Evolutionary conservation across 2,113 vertebrate genomes (phyloP).

Genomic region (Micronisus gabar): DNA sequence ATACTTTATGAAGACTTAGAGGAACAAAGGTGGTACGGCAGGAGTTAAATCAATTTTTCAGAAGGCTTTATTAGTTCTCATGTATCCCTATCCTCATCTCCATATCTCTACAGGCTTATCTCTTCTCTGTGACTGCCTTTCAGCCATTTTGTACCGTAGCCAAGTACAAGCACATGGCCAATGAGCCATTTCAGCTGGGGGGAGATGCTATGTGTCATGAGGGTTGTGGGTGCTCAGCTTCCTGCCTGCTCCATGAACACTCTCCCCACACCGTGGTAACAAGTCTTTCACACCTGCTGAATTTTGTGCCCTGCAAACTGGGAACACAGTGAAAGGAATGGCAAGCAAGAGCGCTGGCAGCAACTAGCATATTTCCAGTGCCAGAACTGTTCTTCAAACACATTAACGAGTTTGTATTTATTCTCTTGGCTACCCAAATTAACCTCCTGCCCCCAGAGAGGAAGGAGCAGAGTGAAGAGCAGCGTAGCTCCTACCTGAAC

Average conservation of each 20-base stretch:
- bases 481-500: fast-evolving
- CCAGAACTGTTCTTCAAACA: background rate
- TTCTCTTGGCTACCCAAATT: background rate
- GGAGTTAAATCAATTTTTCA: background rate
- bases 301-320: background rate
- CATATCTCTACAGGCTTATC: background rate
- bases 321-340: background rate
- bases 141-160: background rate
- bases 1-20: background rate
- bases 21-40: background rate
- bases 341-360: background rate
- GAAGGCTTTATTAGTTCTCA: background rate
- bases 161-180: background rate
- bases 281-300: background rate
- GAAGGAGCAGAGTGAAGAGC: background rate
- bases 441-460: background rate
- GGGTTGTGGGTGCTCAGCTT: background rate
- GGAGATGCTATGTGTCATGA: background rate
- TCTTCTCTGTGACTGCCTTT: background rate
- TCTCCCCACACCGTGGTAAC: background rate
- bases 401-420: background rate
- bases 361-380: background rate
- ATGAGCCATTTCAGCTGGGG: background rate
- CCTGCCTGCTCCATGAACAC: background rate
- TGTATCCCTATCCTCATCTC: background rate